phyloP scores from a whole-genome alignment of 2,113 vertebrate genomes.

The Propithecus coquereli region DNA sequence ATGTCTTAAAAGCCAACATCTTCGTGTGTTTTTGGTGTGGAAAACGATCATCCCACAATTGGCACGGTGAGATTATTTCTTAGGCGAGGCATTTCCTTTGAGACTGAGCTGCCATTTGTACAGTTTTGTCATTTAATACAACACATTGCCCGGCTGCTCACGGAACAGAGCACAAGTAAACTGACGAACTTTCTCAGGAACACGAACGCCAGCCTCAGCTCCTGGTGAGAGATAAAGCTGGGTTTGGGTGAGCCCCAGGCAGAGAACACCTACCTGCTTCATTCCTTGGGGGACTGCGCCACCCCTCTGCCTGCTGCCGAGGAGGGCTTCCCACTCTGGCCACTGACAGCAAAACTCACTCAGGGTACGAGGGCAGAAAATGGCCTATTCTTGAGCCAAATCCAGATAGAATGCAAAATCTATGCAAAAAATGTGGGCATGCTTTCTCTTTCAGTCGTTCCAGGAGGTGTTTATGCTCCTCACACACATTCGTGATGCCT shows the following conservation, averaged over 20 bases:
- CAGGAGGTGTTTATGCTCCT: background rate
- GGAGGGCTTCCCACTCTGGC: background rate
- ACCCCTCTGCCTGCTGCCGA: background rate
- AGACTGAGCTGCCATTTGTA: slow-evolving; percentile 51
- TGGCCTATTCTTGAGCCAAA: background rate
- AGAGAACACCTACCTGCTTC: background rate
- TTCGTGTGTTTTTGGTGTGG: slow-evolving; percentile 60
- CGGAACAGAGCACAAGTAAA: slow-evolving; percentile 33
- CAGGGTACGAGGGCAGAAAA: background rate
- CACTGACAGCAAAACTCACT: background rate
- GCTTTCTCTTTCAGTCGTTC: background rate
- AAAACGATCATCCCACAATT: slow-evolving; percentile 63
- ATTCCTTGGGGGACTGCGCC: background rate
- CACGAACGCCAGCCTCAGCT: background rate
- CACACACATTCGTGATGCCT: background rate
- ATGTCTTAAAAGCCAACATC: slow-evolving; percentile 67
- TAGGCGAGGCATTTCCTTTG: slow-evolving; percentile 55
- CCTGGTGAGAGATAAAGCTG: background rate
- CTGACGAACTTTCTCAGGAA: background rate
- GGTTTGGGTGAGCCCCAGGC: background rate
- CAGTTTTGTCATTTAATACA: slow-evolving; percentile 33
- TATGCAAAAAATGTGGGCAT: background rate
- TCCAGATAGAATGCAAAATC: background rate
- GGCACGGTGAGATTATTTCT: slow-evolving; percentile 51
- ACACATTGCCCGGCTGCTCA: slow-evolving; percentile 5